Base-by-base conservation (phyloP, 2,797 vertebrate genomes). In the Pygocentrus nattereri region DNA sequence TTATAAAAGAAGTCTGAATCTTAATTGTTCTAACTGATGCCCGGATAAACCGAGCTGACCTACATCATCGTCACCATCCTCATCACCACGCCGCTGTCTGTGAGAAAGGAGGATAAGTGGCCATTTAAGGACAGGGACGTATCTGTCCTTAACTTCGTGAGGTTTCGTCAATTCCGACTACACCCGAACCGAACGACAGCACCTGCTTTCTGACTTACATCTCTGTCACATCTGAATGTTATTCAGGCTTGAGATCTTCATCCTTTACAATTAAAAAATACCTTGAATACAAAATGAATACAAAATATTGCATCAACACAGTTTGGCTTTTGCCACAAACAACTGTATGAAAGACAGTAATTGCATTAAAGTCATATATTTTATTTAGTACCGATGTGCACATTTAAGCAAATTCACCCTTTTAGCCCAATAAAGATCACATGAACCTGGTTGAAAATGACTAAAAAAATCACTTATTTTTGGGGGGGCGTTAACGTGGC, bases 131-230 rank as follows among this genome's bases (percentile, higher is more conserved):
- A 34, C 61, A 41, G 6, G 21, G 65, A 23, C 23, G 12, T 15
- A 6, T 71, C 25, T 71, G 49, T 23, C 47, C 25, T 68, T 13
- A 68, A 50, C 69, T 52, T 52, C 47, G 5, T 27, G 68, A 50
- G 5, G 23, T 49, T 2, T n/a, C 34, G 5, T 11, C 64, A n/a
- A 6, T 11, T 30, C 34, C 67, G 10, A 23, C 11, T 49, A 1
- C 44, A 16, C 38, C 65, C 65, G 67, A 49, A 18, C 41, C 15
- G 25, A 50, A 30, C 25, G 10, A 18, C n/a, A 71, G 49, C 69
- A 73, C 70, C 70, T 73, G 70, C 31, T 13, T 34, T 50, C 47
- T 50, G 44, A 10, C 23, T n/a, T 25, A 25, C 62, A 44, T n/a
- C 34, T 68, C 41, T n/a, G n/a, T n/a, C n/a, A n/a, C n/a, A n/a